Evolutionary conservation across 2,888 invertebrate species (phyloP).

Genomic region (Ligdia adustata): DNA sequence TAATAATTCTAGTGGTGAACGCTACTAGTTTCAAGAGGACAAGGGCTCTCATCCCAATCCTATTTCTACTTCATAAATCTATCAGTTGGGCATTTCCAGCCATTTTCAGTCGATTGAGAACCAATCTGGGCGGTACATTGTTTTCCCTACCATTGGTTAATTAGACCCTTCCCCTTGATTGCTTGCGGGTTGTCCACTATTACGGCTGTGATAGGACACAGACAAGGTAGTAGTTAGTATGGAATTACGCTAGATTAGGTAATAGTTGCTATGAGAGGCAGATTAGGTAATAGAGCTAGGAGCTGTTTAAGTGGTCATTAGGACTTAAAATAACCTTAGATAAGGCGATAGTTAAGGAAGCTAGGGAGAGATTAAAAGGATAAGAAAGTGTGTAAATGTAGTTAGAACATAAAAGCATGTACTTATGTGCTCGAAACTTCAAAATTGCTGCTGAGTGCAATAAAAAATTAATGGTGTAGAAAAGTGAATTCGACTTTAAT

Average conservation of each 20-base stretch:
- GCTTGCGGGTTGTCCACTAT: constrained; percentile 53
- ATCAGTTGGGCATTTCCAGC: constrained; percentile 27
- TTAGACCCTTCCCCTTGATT: constrained; percentile 54
- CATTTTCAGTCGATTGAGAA: constrained; percentile 35
- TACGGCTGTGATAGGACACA: constrained; percentile 30
- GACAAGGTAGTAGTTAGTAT: constrained; percentile 8
- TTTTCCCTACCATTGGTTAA: constrained; percentile 53
- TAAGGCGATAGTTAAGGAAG: not conserved
- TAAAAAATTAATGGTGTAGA: no score
- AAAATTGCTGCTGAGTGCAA: no score
- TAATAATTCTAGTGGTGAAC: no score
- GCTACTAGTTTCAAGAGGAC: not conserved
- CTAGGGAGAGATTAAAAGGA: no score
- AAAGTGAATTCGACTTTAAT: no score
- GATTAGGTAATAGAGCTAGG: not conserved
- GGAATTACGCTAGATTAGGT: not conserved
- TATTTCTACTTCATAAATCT: constrained; percentile 16
- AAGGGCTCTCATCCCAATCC: not conserved
- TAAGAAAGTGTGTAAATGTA: no score
- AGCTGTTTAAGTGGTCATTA: not conserved
- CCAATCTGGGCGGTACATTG: constrained; percentile 49
- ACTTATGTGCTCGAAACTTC: no score
- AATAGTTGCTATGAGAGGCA: not conserved
- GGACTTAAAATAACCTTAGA: no score
- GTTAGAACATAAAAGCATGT: no score